A percentile compares a stretch with the other conserved stretches of the same genome.
phyloP scores from a whole-genome alignment of 35 echinoderm and acorn worm genomes.

The Lytechinus variegatus region DNA sequence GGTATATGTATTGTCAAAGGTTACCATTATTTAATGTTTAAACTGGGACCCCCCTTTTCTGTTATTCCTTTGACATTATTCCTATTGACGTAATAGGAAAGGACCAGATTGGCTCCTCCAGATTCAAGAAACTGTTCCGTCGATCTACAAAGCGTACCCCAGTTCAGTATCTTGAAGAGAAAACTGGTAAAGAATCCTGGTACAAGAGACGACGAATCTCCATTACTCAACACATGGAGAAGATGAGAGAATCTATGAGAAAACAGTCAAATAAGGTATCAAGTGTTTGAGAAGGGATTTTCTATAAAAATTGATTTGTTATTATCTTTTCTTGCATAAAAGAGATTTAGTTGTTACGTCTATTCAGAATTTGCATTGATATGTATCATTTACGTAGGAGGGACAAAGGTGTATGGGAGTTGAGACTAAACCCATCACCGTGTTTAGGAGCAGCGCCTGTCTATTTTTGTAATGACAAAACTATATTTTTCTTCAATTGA shows the following conservation, averaged over 20 bases:
- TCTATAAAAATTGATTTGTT: too few relatives aligned
- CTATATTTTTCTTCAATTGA: too few relatives aligned
- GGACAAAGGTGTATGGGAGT: too few relatives aligned
- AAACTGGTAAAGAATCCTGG: not conserved
- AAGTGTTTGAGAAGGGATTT: too few relatives aligned
- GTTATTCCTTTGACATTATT: not conserved
- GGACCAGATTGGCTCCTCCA: not conserved
- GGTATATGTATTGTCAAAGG: too few relatives aligned
- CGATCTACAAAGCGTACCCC: not conserved
- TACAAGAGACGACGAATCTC: not conserved
- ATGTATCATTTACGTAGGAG: too few relatives aligned
- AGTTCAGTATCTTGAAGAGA: not conserved
- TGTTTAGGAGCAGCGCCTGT: too few relatives aligned
- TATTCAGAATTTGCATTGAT: too few relatives aligned
- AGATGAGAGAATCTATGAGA: not conserved
- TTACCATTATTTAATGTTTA: not conserved
- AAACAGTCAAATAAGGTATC: not conserved
- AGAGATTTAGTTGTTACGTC: too few relatives aligned
- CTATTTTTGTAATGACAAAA: too few relatives aligned
- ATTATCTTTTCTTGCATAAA: too few relatives aligned
- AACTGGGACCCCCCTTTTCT: not conserved
- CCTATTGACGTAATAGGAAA: not conserved
- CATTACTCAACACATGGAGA: not conserved
- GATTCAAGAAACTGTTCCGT: not conserved
- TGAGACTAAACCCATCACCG: too few relatives aligned